Conservation (phyloP, 2,888 invertebrate species). For the Amblyteles armatorius region DNA sequence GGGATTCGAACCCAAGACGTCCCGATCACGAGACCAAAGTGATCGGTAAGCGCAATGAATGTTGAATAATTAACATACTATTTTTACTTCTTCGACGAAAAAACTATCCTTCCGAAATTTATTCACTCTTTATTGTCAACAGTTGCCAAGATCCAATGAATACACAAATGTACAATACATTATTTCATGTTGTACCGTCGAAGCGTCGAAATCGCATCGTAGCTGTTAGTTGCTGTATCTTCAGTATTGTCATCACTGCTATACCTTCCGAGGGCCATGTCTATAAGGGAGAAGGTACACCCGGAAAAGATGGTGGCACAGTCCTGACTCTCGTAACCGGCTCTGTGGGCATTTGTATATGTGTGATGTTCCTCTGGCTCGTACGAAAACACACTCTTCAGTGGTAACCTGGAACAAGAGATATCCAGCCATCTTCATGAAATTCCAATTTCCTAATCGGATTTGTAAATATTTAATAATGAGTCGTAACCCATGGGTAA, state of each 20-base stretch:
- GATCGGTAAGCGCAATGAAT: too few relatives aligned
- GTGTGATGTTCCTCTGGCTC: constrained; percentile 89
- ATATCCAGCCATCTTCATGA: constrained; percentile 32
- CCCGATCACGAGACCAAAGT: too few relatives aligned
- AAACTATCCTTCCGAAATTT: not conserved
- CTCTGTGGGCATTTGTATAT: constrained; percentile 89
- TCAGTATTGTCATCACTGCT: constrained; percentile 63
- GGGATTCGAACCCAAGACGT: too few relatives aligned
- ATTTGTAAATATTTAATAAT: not conserved
- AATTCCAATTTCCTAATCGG: constrained; percentile 24
- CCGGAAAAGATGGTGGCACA: constrained; percentile 87
- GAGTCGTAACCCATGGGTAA: too few relatives aligned
- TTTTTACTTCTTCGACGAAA: not conserved
- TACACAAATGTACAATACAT: not conserved
- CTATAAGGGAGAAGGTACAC: constrained; percentile 90
- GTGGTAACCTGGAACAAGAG: constrained; percentile 87
- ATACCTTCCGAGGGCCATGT: constrained; percentile 88
- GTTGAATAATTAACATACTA: too few relatives aligned
- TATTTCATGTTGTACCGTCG: constrained; percentile 79
- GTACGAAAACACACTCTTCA: constrained; percentile 86
- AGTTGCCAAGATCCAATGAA: constrained; percentile 22
- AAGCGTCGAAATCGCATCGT: constrained; percentile 60
- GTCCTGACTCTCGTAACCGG: constrained; percentile 84
- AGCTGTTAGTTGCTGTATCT: constrained; percentile 68
- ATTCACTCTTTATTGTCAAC: not conserved